These are phyloP conservation scores for Cydia fagiglandana DNA, from an alignment of 1,140 invertebrate genomes.

Conservation along the genomic window DNA sequence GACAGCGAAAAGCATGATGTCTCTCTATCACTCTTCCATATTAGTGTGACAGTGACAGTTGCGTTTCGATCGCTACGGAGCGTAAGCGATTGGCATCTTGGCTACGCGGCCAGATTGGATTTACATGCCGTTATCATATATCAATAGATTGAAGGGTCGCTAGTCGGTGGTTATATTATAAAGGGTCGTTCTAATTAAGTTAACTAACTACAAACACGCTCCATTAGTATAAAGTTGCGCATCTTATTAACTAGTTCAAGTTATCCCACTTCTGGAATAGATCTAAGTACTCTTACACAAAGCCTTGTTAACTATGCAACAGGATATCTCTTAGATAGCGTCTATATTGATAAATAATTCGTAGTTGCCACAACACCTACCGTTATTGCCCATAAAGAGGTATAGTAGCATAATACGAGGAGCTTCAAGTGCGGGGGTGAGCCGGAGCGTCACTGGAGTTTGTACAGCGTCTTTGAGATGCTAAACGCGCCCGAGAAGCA, in stretches of 20 bases:
- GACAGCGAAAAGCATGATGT: too few relatives aligned
- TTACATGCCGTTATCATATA: too few relatives aligned
- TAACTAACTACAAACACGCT: neutral
- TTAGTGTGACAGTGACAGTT: too few relatives aligned
- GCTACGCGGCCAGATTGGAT: too few relatives aligned
- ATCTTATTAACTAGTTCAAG: neutral
- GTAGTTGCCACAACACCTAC: neutral
- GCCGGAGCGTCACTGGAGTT: neutral
- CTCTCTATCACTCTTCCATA: too few relatives aligned
- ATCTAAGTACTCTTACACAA: neutral
- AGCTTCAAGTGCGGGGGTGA: conserved; percentile 13
- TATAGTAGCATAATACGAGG: neutral
- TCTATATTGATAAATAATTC: neutral
- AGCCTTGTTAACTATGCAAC: neutral
- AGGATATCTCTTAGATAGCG: neutral
- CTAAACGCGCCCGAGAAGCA: conserved; percentile 45
- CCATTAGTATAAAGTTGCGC: neutral
- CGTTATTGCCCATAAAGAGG: conserved; percentile 1
- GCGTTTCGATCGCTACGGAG: too few relatives aligned
- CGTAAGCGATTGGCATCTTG: too few relatives aligned
- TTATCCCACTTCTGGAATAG: neutral
- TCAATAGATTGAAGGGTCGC: too few relatives aligned
- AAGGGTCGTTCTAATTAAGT: neutral
- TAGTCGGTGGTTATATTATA: neutral
- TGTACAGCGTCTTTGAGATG: conserved; percentile 45